phyloP scores from a whole-genome alignment of 2,113 vertebrate species.

The Platichthys stellatus region DNA sequence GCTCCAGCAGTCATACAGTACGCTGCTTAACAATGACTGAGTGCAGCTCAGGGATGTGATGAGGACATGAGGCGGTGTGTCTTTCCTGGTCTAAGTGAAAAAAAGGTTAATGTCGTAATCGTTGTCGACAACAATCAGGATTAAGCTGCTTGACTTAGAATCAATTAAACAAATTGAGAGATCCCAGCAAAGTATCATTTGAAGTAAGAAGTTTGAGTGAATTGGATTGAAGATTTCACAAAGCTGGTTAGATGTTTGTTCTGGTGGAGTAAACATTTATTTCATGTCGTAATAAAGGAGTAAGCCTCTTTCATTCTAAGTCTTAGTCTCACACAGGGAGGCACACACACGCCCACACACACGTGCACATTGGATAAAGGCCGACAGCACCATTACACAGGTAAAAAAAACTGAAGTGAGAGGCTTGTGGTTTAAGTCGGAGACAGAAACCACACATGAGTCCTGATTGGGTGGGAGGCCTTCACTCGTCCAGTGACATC shows the following conservation, averaged over 20 bases:
- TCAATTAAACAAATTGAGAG: slow-evolving; percentile 72
- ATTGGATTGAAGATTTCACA: slow-evolving; percentile 47
- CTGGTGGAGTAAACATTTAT: slow-evolving; percentile 31
- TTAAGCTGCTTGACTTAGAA: slow-evolving; percentile 69
- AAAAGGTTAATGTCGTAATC: slow-evolving; percentile 61
- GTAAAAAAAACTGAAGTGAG: not conserved
- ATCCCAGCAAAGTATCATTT: slow-evolving; percentile 34
- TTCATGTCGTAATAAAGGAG: slow-evolving; percentile 35
- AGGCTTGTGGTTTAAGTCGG: slow-evolving; percentile 20
- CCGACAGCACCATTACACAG: not conserved
- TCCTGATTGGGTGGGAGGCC: slow-evolving; percentile 10
- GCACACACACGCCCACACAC: slow-evolving; percentile 4
- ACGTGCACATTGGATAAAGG: slow-evolving; percentile 1
- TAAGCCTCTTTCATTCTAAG: slow-evolving; percentile 28
- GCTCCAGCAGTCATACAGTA: slow-evolving; percentile 46
- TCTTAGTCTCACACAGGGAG: slow-evolving; percentile 4
- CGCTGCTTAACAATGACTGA: slow-evolving; percentile 53
- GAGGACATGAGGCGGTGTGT: slow-evolving; percentile 48
- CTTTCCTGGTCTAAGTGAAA: slow-evolving; percentile 38
- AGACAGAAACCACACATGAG: slow-evolving; percentile 16
- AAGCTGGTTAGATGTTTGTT: slow-evolving; percentile 44
- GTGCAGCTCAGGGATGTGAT: slow-evolving; percentile 42
- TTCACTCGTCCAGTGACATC: slow-evolving; percentile 6
- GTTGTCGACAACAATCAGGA: slow-evolving; percentile 48
- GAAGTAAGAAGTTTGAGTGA: slow-evolving; percentile 40